Evolutionary conservation across 2,888 invertebrate genomes (phyloP).

Genomic region (Zaprionus bogoriensis): DNA sequence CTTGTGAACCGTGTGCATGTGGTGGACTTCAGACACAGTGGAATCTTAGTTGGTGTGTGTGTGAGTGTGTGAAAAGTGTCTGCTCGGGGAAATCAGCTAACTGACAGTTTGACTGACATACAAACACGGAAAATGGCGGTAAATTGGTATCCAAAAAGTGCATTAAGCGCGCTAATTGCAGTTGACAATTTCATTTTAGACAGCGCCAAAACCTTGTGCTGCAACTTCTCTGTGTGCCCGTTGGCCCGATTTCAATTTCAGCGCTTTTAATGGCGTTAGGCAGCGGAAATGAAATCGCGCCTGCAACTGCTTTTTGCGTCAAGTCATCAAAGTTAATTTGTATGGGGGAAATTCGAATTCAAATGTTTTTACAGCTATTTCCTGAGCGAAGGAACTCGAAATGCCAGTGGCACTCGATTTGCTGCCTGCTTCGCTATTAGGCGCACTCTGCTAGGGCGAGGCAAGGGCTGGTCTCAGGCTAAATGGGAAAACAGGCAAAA

Average conservation of each 20-base stretch:
- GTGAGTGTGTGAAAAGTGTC: background rate
- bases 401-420: constrained; percentile 22
- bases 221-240: background rate
- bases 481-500: too few species aligned
- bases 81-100: constrained; percentile 5
- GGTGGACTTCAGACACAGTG: background rate
- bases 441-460: constrained; percentile 7
- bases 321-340: constrained; percentile 72
- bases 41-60: background rate
- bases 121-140: constrained; percentile 11
- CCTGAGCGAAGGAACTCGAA: constrained; percentile 34
- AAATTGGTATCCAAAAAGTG: constrained; percentile 47
- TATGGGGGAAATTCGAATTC: constrained; percentile 54
- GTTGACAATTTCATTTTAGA: constrained; percentile 61
- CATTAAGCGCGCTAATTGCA: constrained; percentile 66
- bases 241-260: constrained; percentile 63
- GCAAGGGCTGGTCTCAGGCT: background rate
- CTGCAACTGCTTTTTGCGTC: constrained; percentile 58
- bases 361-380: constrained; percentile 70
- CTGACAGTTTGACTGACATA: constrained; percentile 35
- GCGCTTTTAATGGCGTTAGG: constrained; percentile 64
- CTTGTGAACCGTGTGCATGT: constrained; percentile 12
- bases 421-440: constrained; percentile 20
- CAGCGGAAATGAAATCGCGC: constrained; percentile 70
- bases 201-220: constrained; percentile 13